A percentile compares a stretch with the other conserved stretches of the same genome.
Conservation (phyloP, 2,113 vertebrate species). For the Sarotherodon lohbergeri region DNA sequence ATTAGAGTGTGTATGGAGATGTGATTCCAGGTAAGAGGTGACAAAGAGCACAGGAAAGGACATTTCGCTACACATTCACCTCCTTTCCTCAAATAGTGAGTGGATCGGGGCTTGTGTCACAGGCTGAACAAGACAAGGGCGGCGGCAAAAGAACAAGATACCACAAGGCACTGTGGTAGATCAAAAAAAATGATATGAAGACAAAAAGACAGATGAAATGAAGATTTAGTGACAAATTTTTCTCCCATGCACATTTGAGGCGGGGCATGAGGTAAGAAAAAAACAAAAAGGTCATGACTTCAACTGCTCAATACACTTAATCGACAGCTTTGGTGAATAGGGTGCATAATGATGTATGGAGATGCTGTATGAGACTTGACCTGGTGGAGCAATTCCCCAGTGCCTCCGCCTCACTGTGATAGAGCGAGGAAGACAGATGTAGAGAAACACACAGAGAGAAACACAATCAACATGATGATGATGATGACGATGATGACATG, state of each 20-base stretch:
- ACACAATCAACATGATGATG: not conserved
- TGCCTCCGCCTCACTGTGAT: not conserved
- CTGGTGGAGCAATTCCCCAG: constrained; percentile 8
- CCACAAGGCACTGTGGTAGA: not conserved
- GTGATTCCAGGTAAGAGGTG: constrained; percentile 50
- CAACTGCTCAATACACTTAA: not conserved
- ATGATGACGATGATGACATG: not conserved
- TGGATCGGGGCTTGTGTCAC: not conserved
- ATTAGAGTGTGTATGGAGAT: constrained; percentile 44
- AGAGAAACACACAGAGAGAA: not conserved
- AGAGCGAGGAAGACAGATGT: not conserved
- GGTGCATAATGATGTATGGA: not conserved
- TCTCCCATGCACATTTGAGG: not conserved
- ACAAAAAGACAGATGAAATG: not conserved
- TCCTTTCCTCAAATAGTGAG: constrained; percentile 8
- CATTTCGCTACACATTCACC: constrained; percentile 17
- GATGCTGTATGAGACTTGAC: constrained; percentile 28
- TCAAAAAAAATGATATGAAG: not conserved
- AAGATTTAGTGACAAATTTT: not conserved
- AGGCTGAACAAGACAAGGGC: constrained; percentile 17
- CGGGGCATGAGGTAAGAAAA: not conserved
- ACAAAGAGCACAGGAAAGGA: constrained; percentile 35
- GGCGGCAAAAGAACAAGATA: not conserved
- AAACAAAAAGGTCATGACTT: not conserved
- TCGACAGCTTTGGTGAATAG: not conserved